A percentile compares a stretch with the other conserved stretches of the same genome.
phyloP scores from a whole-genome alignment of 1,140 invertebrate genomes.

The Ctenoplectra terminalis region DNA sequence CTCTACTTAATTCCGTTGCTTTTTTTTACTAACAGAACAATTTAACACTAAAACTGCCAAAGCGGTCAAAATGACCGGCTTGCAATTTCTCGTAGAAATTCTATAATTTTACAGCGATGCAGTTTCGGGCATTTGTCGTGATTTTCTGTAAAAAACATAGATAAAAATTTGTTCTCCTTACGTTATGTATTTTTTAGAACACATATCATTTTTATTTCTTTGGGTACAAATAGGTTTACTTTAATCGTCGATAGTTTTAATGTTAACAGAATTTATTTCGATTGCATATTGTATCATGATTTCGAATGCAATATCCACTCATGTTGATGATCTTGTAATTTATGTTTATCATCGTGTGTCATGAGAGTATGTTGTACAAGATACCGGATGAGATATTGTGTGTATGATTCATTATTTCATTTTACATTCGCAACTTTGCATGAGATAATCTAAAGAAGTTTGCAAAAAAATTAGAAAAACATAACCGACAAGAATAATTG shows the following conservation, averaged over 20 bases:
- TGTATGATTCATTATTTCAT: neutral
- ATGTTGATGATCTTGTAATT: neutral
- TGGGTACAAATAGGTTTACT: too few species aligned
- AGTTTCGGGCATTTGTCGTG: too few species aligned
- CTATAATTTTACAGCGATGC: too few species aligned
- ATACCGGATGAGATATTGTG: neutral
- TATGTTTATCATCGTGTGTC: neutral
- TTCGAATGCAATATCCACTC: neutral
- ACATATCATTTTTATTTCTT: too few species aligned
- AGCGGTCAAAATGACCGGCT: too few species aligned
- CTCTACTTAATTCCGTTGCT: neutral
- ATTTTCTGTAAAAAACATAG: too few species aligned
- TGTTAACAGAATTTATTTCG: too few species aligned
- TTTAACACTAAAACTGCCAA: too few species aligned
- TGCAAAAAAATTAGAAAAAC: neutral
- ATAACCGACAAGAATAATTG: neutral
- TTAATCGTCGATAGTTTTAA: too few species aligned
- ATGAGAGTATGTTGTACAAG: neutral
- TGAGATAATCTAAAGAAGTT: neutral
- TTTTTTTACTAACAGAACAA: neutral
- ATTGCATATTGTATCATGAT: conserved; percentile 8
- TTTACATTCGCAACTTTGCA: neutral
- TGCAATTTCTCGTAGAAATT: too few species aligned
- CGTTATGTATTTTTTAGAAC: too few species aligned
- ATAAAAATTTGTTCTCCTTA: too few species aligned